These are phyloP conservation scores for Dermatemys mawii DNA, from an alignment of 2,113 vertebrate species.

Conservation along the genomic window DNA sequence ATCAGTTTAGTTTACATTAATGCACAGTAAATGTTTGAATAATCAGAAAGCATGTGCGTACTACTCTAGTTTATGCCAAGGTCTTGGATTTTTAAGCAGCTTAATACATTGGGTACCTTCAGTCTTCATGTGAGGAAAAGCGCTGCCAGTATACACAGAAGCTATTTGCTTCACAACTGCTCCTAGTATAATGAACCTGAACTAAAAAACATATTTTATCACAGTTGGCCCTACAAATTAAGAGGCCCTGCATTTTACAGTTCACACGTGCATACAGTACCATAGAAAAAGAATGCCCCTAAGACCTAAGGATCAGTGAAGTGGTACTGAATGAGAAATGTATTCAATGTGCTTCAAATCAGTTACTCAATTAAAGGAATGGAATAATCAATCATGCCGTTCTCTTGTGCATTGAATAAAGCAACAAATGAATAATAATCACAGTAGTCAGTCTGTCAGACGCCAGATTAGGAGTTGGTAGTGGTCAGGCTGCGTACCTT, in stretches of 20 bases:
- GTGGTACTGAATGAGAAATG: background rate
- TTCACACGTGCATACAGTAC: background rate
- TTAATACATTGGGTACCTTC: background rate
- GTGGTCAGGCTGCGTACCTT: background rate
- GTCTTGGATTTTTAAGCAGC: background rate
- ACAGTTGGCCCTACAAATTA: background rate
- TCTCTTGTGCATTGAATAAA: conserved; percentile 1
- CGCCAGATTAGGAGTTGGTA: background rate
- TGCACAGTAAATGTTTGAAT: background rate
- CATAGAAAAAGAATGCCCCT: background rate
- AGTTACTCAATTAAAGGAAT: conserved; percentile 32
- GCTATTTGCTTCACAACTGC: background rate
- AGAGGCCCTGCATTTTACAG: background rate
- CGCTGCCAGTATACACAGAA: background rate
- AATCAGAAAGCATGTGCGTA: background rate
- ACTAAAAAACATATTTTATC: background rate
- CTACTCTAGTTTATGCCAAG: background rate
- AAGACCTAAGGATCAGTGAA: background rate
- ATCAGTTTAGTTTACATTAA: background rate
- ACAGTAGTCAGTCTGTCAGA: conserved; percentile 47
- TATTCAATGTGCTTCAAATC: background rate
- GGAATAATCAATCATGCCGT: conserved; percentile 30
- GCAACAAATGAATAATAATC: conserved; percentile 18
- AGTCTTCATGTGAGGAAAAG: background rate
- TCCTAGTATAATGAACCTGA: background rate